Percentiles rank a stretch among this genome's conserved stretches.
Conservation (phyloP, 2,113 vertebrate species). For the Anser cygnoides region DNA sequence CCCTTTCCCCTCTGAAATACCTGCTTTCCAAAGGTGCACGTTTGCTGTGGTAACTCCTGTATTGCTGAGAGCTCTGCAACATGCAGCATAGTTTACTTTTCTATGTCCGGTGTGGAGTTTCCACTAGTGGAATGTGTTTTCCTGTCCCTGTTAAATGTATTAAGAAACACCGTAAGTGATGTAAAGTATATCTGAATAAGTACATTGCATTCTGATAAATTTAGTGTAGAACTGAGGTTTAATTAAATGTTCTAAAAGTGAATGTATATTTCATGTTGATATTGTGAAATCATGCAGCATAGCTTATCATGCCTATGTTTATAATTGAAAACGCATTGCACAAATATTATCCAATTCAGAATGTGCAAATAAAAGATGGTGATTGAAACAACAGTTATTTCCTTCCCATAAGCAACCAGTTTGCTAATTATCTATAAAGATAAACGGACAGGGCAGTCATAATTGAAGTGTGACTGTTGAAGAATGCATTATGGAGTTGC, state of each 20-base stretch:
- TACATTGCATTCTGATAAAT: neutral
- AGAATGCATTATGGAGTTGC: neutral
- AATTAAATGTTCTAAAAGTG: neutral
- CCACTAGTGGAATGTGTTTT: neutral
- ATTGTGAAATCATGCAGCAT: neutral
- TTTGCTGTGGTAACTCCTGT: neutral
- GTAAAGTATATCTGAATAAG: neutral
- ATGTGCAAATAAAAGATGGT: neutral
- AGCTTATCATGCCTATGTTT: neutral
- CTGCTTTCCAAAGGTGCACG: neutral
- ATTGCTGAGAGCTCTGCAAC: neutral
- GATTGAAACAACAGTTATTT: neutral
- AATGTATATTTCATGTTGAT: neutral
- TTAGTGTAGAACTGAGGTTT: neutral
- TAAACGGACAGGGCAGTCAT: neutral
- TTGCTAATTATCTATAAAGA: slow-evolving; percentile 39
- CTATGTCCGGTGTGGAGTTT: neutral
- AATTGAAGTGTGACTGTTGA: neutral
- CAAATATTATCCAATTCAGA: neutral
- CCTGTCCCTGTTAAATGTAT: neutral
- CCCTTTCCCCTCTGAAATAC: neutral
- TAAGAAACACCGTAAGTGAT: neutral
- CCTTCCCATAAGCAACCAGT: slow-evolving; percentile 18
- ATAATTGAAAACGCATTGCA: neutral
- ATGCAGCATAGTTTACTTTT: neutral